Base-by-base conservation (phyloP, 2,797 vertebrate genomes). In the Podarcis lilfordi region DNA sequence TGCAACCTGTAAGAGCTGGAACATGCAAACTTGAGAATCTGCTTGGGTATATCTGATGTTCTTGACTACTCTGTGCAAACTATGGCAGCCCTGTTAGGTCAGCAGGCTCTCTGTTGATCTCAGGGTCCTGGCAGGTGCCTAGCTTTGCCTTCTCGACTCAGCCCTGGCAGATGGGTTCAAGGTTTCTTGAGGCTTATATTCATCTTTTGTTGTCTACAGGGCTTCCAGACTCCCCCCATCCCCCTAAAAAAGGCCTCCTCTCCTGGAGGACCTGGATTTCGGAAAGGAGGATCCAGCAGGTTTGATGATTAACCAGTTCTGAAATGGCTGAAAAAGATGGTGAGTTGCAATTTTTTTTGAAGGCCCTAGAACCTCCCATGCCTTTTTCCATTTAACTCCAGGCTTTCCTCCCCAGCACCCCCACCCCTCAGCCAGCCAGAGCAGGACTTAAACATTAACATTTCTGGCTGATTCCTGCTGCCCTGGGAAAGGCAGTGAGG, bases 251-350 rank as follows among this genome's bases (percentile, higher is more conserved):
- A 89, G 78, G 69, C 9, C n/a, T 50, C 55, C 61, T n/a, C 21
- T 61, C 43, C 40, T 7, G 59, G 50, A 40, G 64, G 50, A 37
- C n/a, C 68, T 61, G 59, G 59, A 81, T 55, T 76, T 50, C 69
- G 29, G 21, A 55, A 50, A 50, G 35, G 64, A 76, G 74, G 25
- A 64, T 19, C 7, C 3, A 8, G 11, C 11, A 27, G 76, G 43
- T 32, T 85, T 81, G 88, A 81, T 85, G 69, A 81, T 81, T 89
- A 68, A 76, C 79, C 35, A 19, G 43, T 61, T 81, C 61, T 85
- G 78, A 89, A 68, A 89, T 89, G 88, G 88, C 83, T 40, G 78
- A 89, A 89, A 89, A 89, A 74, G 78, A 85, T 4, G 83, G 88
- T 89, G 88, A 89, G 88, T 66, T 85, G 69, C 32, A 40, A 15